A percentile compares a stretch with the other conserved stretches of the same genome.
These are phyloP conservation scores for Ricordea florida DNA, from an alignment of 92 coral and sea anemone species.

Conservation along the genomic window DNA sequence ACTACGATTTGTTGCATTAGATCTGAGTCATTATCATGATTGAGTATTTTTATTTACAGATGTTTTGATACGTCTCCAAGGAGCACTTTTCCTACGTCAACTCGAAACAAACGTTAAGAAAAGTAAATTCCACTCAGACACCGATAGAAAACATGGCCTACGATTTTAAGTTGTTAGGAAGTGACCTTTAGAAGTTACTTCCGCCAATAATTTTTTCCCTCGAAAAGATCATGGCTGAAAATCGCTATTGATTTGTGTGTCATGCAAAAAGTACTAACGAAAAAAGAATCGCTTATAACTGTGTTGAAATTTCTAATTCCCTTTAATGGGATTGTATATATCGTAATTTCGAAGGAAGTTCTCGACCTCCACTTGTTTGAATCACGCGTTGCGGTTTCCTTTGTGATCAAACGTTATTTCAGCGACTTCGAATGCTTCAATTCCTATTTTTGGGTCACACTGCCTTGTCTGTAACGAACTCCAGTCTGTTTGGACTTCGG, in stretches of 20 bases:
- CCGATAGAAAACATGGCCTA: not conserved
- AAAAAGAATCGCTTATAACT: no score
- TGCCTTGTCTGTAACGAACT: no score
- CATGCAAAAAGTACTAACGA: no score
- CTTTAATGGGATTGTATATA: no score
- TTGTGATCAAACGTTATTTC: no score
- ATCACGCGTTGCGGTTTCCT: no score
- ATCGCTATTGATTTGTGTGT: no score
- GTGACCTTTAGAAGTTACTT: conserved; percentile 1
- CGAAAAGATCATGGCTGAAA: conserved; percentile 14
- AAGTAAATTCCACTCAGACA: not conserved
- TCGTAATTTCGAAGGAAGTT: no score
- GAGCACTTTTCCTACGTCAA: not conserved
- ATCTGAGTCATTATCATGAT: conserved; percentile 1
- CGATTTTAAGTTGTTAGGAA: not conserved
- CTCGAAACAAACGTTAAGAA: not conserved
- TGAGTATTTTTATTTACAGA: conserved; percentile 29
- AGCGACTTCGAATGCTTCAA: no score
- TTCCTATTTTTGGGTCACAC: no score
- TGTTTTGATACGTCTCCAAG: conserved; percentile 41
- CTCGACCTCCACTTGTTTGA: no score
- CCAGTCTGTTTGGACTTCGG: not conserved
- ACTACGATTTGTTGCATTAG: conserved; percentile 7
- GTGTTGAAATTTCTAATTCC: no score
- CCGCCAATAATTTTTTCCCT: conserved; percentile 3